Evolutionary conservation across 1,140 invertebrate genomes (phyloP).

Genomic region (Drosophila repleta): DNA sequence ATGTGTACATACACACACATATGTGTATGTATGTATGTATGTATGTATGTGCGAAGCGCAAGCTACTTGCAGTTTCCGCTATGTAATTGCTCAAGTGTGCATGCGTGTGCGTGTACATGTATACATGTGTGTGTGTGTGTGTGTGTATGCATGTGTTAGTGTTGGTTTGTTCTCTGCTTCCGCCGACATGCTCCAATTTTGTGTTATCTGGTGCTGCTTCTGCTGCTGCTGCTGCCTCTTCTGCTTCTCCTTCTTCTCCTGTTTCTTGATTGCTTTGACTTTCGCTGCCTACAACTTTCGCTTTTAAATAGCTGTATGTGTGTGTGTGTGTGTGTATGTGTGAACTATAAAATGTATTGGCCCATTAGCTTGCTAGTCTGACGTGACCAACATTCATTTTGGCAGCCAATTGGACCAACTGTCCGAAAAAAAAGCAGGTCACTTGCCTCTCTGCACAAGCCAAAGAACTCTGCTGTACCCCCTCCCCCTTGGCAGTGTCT

Average conservation of each 20-base stretch:
- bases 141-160: slow-evolving; percentile 20
- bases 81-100: background rate
- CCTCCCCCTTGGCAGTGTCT: slow-evolving; percentile 17
- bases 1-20: background rate
- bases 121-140: background rate
- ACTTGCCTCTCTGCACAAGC: slow-evolving; percentile 13
- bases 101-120: slow-evolving; percentile 7
- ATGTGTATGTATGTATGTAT: background rate
- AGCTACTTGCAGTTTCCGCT: slow-evolving; percentile 18
- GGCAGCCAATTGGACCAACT: slow-evolving; percentile 37
- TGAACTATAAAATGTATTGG: slow-evolving; percentile 13
- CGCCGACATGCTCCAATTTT: slow-evolving; percentile 59
- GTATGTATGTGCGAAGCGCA: background rate
- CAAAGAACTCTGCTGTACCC: background rate
- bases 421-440: slow-evolving; percentile 59
- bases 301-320: slow-evolving; percentile 17
- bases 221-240: too few relatives aligned
- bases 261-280: slow-evolving; percentile 62
- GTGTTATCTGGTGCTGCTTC: slow-evolving; percentile 29
- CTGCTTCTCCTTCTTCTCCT: background rate
- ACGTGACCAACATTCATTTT: slow-evolving; percentile 63
- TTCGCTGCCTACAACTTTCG: slow-evolving; percentile 37
- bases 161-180: slow-evolving; percentile 26
- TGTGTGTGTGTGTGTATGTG: slow-evolving; percentile 22
- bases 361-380: slow-evolving; percentile 21